Conservation (phyloP, 2,113 vertebrate species). For the Xyliphius kryptos region DNA sequence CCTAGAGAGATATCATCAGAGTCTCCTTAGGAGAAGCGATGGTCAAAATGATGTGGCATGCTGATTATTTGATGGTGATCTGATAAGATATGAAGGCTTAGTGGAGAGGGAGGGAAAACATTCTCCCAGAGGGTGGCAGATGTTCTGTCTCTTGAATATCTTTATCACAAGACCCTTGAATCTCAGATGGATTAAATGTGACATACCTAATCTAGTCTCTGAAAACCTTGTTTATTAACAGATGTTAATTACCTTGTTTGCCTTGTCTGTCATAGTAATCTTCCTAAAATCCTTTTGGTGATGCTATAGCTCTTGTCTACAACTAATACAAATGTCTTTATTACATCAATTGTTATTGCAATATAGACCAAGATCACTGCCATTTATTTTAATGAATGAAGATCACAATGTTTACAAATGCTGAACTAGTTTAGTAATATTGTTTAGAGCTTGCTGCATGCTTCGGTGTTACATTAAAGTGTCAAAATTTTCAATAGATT, state of each 20-base stretch:
- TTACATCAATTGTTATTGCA: slow-evolving; percentile 13
- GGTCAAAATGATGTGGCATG: slow-evolving; percentile 26
- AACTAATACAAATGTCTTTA: slow-evolving; percentile 16
- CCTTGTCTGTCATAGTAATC: slow-evolving; percentile 24
- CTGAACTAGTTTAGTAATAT: slow-evolving; percentile 1
- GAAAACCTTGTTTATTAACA: slow-evolving; percentile 33
- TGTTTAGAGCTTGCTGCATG: slow-evolving; percentile 14
- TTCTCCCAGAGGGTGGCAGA: slow-evolving; percentile 35
- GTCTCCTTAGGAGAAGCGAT: slow-evolving; percentile 27
- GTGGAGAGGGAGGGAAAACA: not conserved
- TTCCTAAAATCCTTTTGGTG: too few relatives aligned
- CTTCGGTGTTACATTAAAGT: slow-evolving; percentile 21
- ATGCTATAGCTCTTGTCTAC: slow-evolving; percentile 11
- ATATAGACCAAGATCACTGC: slow-evolving; percentile 6
- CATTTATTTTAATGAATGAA: slow-evolving; percentile 24
- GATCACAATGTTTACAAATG: not conserved
- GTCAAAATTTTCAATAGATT: slow-evolving; percentile 13
- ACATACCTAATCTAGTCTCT: slow-evolving; percentile 22
- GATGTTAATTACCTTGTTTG: slow-evolving; percentile 41
- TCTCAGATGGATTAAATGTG: slow-evolving; percentile 25
- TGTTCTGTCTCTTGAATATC: slow-evolving; percentile 26
- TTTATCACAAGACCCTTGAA: slow-evolving; percentile 15
- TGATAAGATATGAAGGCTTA: slow-evolving; percentile 25
- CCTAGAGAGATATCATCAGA: slow-evolving; percentile 26
- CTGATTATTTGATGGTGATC: slow-evolving; percentile 46